Base-by-base conservation (phyloP, 2,113 vertebrate species). In the Epinephelus lanceolatus region DNA sequence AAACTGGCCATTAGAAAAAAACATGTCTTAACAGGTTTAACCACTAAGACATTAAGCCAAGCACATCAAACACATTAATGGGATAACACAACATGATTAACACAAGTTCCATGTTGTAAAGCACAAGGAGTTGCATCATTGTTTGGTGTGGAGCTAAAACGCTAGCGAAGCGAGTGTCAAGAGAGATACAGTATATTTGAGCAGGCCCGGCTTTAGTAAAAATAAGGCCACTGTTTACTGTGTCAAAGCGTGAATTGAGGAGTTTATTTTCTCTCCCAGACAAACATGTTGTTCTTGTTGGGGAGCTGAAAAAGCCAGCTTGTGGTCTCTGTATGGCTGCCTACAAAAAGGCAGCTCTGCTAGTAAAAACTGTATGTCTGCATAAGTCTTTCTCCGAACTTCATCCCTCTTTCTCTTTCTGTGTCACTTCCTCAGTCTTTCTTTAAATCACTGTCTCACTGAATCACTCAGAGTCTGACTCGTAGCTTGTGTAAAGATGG, bases 201-300 rank as follows among this genome's bases (percentile, higher is more conserved):
- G 70, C 18, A 57, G 77, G 33, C 67, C 72, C 11, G 40, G 73
- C 70, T 47, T 86, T 21, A 40, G 73, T 23, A n/a, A 49, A 88
- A 92, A 87, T 69, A 90, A 76, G 68, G 63, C 40, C 66, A 70
- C 67, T 92, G 88, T 92, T 86, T 85, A 88, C 83, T 85, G 80
- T 60, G 83, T 66, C 23, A 49, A 88, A 87, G 72, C 47, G 55
- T 79, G 78, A 80, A 87, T 70, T 73, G 52, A 78, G 72, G n/a
- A 66, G 61, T 85, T 89, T 85, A 59, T 91, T 85, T 91, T 85
- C 78, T 72, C 85, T 86, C 61, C 57, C 76, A 91, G 87, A 89
- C 81, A 93, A 93, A 94, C 87, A 93, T 83, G 90, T 92, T 94
- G 87, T 92, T 92, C 86, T 88, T 33, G 21, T 84, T 83, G 71